Base-by-base conservation (phyloP, 2,888 invertebrate species). In the Cephalotes varians region DNA sequence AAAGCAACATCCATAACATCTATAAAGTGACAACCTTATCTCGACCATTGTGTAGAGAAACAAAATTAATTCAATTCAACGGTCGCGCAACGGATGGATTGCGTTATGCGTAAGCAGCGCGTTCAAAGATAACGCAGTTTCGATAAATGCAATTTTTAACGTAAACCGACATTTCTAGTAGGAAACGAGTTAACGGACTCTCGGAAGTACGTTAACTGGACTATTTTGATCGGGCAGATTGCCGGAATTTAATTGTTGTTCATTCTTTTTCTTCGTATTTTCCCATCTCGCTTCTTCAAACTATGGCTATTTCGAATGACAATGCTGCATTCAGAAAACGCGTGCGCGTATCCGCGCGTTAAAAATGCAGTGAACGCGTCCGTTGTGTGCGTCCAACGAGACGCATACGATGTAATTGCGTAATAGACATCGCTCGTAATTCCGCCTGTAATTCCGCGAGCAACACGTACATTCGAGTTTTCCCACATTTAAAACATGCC, bases 321-420 rank as follows among this genome's bases (percentile, higher is more conserved):
- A 72, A 56, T 44, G 72, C 69, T n/a, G 56, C 21, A 54, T 71
- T 44, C 18, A 44, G 40, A 25, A 31, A 1, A 18, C 21, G 40
- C 54, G 51, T n/a, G 51, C 10, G 18, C 9, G 9, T 4, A n/a
- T 40, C 28, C 6, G 28, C 12, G 47, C 56, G 25, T 64, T 31
- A 6, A 56, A 71, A 72, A 25, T 34, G 12, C 72, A 21, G 1
- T 65, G 51, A 65, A 74, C 54, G 54, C 54, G 31, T 28, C 10
- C 71, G 40, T 56, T 69, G 56, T 69, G 56, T 72, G 56, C 54
- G 28, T 49, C 2, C 56, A 56, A 56, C 54, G 49, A 51, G 76
- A 74, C 44, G 77, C 72, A 56, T 65, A 9, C 67, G 12, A 40
- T 15, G 21, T 77, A 79, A 79, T 79, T 79, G 72, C 34, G 77